Base-by-base conservation (phyloP, 2,797 vertebrate species). In the Euphonia xanthogaster region DNA sequence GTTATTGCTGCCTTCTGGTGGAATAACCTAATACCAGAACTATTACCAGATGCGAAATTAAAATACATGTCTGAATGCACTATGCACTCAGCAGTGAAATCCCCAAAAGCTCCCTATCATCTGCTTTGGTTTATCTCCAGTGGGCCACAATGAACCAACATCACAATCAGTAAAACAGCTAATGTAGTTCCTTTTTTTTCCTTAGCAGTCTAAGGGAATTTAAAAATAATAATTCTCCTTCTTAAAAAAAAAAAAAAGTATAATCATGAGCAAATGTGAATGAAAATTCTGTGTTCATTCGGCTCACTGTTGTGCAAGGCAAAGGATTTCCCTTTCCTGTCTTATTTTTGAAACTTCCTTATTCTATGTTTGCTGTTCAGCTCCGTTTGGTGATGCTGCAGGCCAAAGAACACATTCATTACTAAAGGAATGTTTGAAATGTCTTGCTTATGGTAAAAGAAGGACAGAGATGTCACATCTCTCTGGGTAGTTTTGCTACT, bases 301-400 rank as follows among this genome's bases (percentile, higher is more conserved):
- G 95, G 47, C 17, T 84, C 40, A 58, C 44, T 68, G 20, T 73
- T 94, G 80, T 35, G 71, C 74, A 93, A 90, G 66, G 66, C 28
- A 68, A 53, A 93, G 90, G 60, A 90, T 96, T 96, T 95, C 86
- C 77, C 48, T 87, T 96, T 95, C 86, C 88, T 88, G 73, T 62
- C 85, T 85, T 85, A 71, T 74, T 95, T 96, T 90, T 92, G 88
- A 88, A 88, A 82, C 51, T 88, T 96, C 80, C 86, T 94, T 87
- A 81, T 82, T 92, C 35, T 6, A 0, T 58, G n/a, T 86, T 88
- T 90, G 66, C 35, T 61, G 10, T 31, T 91, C 73, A 54, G 35
- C 62, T 91, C 35, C 12, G 47, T 75, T 88, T 65, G 75, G 44
- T 72, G 72, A 75, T 83, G 67, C 57, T 85, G 70, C 58, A 86